Conservation (phyloP, 2,888 invertebrate genomes). For the Zele albiditarsus region DNA sequence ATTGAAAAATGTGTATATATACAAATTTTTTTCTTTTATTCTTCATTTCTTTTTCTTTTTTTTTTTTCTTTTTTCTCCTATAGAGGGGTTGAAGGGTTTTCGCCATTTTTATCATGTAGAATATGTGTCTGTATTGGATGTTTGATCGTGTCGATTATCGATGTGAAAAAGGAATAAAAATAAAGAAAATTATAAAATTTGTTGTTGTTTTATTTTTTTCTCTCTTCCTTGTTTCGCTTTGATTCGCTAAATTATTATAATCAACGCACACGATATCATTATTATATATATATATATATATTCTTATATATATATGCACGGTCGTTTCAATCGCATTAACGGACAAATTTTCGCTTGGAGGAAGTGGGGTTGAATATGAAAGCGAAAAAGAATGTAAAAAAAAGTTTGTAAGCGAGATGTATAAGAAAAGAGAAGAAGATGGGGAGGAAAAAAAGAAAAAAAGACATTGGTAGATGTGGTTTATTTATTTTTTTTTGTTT, state of each 20-base stretch:
- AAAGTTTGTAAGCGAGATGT: slow-evolving; percentile 18
- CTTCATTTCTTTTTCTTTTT: background rate
- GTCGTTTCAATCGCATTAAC: slow-evolving; percentile 31
- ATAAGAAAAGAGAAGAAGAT: slow-evolving; percentile 23
- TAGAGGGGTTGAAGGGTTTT: background rate
- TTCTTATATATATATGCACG: background rate
- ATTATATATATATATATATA: background rate
- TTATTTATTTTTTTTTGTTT: no score
- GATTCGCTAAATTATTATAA: slow-evolving; percentile 19
- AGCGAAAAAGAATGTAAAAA: background rate
- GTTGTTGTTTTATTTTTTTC: background rate
- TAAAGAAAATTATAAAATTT: slow-evolving; percentile 3
- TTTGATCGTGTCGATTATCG: slow-evolving; percentile 32
- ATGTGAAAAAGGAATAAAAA: background rate
- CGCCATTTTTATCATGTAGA: slow-evolving; percentile 28
- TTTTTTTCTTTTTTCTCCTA: background rate
- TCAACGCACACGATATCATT: background rate
- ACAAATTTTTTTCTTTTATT: background rate
- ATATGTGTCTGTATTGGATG: background rate
- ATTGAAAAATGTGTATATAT: slow-evolving; percentile 35
- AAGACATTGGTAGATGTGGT: slow-evolving; percentile 2
- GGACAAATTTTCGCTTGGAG: slow-evolving; percentile 39
- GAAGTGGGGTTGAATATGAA: background rate
- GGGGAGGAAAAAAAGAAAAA: slow-evolving; percentile 8
- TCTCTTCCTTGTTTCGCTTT: slow-evolving; percentile 1